These are phyloP conservation scores for Porphyrio hochstetteri DNA, from an alignment of 2,113 vertebrate genomes.

Conservation along the genomic window DNA sequence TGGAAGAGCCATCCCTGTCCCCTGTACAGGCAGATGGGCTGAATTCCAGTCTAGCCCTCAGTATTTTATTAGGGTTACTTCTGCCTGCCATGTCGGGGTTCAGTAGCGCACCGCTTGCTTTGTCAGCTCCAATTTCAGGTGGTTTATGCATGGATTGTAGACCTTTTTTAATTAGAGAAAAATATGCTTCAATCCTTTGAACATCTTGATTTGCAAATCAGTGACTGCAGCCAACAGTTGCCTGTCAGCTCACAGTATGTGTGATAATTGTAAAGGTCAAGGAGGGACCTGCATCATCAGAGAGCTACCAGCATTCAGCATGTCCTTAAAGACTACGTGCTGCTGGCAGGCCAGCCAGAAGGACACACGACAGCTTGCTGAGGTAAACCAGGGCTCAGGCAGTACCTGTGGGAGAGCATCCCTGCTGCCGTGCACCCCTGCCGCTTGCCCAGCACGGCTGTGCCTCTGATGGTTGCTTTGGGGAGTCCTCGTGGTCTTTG, in stretches of 20 bases:
- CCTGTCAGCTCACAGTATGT: constrained; percentile 25
- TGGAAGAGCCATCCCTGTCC: background rate
- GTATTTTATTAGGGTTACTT: background rate
- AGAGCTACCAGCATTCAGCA: constrained; percentile 1
- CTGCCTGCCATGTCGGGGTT: background rate
- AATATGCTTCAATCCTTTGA: constrained; percentile 25
- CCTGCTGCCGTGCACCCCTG: background rate
- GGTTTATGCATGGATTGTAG: background rate
- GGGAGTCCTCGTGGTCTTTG: accelerated
- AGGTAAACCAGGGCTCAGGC: background rate
- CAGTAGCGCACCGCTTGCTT: background rate
- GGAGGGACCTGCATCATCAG: background rate
- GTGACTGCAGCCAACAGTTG: constrained; percentile 10
- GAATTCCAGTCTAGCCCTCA: background rate
- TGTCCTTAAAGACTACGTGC: background rate
- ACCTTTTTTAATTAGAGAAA: constrained; percentile 28
- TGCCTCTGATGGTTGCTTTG: background rate
- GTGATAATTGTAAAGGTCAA: constrained; percentile 62
- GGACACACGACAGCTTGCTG: accelerated
- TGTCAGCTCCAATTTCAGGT: background rate
- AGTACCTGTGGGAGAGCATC: background rate
- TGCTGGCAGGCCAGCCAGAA: background rate
- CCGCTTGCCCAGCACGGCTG: background rate
- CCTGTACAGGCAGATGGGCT: background rate
- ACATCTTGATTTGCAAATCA: constrained; percentile 56